These are phyloP conservation scores for Melanostigma gelatinosum DNA, from an alignment of 2,113 vertebrate species.

Conservation along the genomic window DNA sequence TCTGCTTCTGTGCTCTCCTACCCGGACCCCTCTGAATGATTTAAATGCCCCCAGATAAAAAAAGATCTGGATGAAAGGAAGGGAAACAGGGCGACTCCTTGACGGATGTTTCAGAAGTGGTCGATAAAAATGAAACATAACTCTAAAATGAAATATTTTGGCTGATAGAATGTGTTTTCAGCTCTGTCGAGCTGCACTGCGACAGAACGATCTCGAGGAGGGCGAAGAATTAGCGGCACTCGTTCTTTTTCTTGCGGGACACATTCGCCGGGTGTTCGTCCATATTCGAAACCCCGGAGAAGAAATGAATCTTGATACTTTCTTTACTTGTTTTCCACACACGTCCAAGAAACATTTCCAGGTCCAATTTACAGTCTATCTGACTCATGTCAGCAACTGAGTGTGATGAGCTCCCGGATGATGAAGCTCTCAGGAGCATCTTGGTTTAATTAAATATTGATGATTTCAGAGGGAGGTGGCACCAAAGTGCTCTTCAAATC, in stretches of 20 bases:
- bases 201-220: slow-evolving; percentile 10
- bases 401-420: slow-evolving; percentile 22
- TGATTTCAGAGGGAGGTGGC: slow-evolving; percentile 44
- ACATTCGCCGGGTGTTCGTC: neutral
- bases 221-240: neutral
- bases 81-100: slow-evolving; percentile 56
- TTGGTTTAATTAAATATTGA: slow-evolving; percentile 66
- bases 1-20: slow-evolving; percentile 46
- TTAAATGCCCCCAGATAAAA: slow-evolving; percentile 73
- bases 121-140: neutral
- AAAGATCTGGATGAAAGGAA: slow-evolving; percentile 52
- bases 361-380: neutral
- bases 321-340: neutral
- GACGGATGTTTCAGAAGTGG: neutral
- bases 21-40: slow-evolving; percentile 72
- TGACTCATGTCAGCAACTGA: slow-evolving; percentile 29
- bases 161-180: neutral
- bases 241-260: neutral
- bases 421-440: slow-evolving; percentile 41
- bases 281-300: neutral
- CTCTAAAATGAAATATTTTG: neutral
- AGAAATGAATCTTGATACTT: neutral
- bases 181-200: slow-evolving; percentile 21
- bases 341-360: neutral
- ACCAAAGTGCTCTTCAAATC: slow-evolving; percentile 54